These are phyloP conservation scores for Caenorhabditis angaria DNA, from an alignment of 2,888 invertebrate genomes.

Conservation along the genomic window DNA sequence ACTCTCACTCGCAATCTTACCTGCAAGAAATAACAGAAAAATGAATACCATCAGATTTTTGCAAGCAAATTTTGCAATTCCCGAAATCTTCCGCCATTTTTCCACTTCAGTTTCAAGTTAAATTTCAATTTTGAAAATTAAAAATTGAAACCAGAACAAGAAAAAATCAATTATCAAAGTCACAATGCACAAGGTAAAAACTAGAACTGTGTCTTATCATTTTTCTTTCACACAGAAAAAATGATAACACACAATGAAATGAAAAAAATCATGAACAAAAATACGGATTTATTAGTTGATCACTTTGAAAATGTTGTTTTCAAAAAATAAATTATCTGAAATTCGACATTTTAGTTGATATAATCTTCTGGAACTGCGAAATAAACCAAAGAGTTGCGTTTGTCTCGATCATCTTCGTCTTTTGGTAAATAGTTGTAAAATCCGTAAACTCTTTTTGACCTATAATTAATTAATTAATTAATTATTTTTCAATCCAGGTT, in stretches of 20 bases:
- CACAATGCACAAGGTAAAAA: conserved; percentile 5
- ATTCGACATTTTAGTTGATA: conserved; percentile 12
- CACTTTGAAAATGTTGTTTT: neutral
- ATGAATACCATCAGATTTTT: conserved; percentile 34
- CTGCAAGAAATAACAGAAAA: conserved; percentile 33
- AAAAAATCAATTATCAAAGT: neutral
- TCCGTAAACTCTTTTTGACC: conserved; percentile 40
- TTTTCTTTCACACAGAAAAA: neutral
- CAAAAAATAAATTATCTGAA: neutral
- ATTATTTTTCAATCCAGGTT: neutral
- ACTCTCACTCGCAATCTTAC: no score
- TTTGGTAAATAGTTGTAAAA: conserved; percentile 52
- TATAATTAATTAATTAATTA: neutral
- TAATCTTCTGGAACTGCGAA: conserved; percentile 35
- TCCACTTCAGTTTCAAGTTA: neutral
- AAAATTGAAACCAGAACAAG: neutral
- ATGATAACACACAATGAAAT: neutral
- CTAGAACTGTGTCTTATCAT: conserved; percentile 3
- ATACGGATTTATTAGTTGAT: neutral
- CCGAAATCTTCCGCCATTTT: conserved; percentile 13
- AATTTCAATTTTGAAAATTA: no score
- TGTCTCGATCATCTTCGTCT: conserved; percentile 42
- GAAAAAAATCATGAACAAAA: neutral
- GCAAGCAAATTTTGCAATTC: conserved; percentile 24
- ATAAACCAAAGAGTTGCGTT: conserved; percentile 37